Evolutionary conservation across 2,888 invertebrate species (phyloP).

Genomic region (Apamea crenata): DNA sequence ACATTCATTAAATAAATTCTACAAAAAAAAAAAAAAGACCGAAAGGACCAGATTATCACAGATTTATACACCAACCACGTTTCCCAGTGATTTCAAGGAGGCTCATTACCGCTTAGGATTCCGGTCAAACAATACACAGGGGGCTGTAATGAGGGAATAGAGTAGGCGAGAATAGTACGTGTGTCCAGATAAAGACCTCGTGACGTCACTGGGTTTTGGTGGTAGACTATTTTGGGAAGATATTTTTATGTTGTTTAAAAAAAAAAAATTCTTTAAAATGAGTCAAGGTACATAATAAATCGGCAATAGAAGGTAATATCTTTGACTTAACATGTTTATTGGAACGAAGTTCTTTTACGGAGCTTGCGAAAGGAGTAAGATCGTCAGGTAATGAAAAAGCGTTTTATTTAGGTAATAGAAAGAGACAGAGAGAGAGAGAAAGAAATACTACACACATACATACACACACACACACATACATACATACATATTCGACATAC

Average conservation of each 20-base stretch:
- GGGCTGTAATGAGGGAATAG: slow-evolving; percentile 46
- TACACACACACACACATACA: too few relatives aligned
- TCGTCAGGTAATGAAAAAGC: too few relatives aligned
- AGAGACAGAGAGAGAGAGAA: too few relatives aligned
- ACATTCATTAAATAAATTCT: too few relatives aligned
- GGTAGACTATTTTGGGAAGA: background rate
- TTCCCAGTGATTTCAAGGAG: slow-evolving; percentile 38
- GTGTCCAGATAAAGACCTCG: background rate
- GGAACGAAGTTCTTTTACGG: too few relatives aligned
- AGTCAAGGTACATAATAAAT: background rate
- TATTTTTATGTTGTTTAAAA: background rate
- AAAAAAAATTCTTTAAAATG: background rate
- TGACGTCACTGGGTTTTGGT: background rate
- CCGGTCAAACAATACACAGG: slow-evolving; percentile 44
- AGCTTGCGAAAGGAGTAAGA: too few relatives aligned
- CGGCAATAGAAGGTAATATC: too few relatives aligned
- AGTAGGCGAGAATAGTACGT: slow-evolving; percentile 25
- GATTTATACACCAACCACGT: slow-evolving; percentile 50
- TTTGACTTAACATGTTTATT: too few relatives aligned
- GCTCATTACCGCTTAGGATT: slow-evolving; percentile 52
- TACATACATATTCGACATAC: too few relatives aligned
- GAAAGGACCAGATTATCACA: slow-evolving; percentile 1
- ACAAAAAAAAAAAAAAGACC: too few relatives aligned
- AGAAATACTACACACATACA: too few relatives aligned
- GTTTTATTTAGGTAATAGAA: too few relatives aligned